Evolutionary conservation across 53 echinoderm and acorn worm species (phyloP), one percentile per base, ranked within the genome.

Genomic region (Astropecten irregularis): DNA sequence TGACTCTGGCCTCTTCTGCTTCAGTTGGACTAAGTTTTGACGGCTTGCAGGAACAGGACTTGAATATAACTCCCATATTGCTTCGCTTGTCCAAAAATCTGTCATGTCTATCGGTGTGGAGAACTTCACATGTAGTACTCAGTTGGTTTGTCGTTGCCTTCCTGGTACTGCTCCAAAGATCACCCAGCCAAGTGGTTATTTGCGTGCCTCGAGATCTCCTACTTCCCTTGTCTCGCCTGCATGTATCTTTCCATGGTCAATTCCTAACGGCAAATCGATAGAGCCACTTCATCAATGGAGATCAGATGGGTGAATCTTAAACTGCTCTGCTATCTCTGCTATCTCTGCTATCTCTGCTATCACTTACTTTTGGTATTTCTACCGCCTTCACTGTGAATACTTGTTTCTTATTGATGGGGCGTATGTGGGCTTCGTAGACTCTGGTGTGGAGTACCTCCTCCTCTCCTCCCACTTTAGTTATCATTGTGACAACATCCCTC

Each of bases 121-220:
- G 0, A 86, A 35, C 44, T 82, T 82, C 3, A 90, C 50, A 55
- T 82, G 86, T 3, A 86, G 66, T 3, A 86, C 90, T 50, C 34
- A 54, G 61, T 40, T 63, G 1, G 53, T 83, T 13, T 22, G 13
- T 3, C 33, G 29, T 21, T 1, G 65, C 37, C 81, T 22, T 25
- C 32, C 66, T 21, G 37, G 18, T 8, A 28, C 20, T 49, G 81
- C 40, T 56, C 90, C 90, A 68, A 89, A 89, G 3, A 89, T 70
- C 76, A 89, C 62, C 81, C 82, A 87, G 23, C 87, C 87, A 4
- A 87, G 82, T 14, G 69, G 87, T 55, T 60, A 68, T 42, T 82
- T 42, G 30, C 87, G 67, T 10, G 81, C 88, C 40, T 74, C 66
- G 26, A 89, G 37, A 40, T 85, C 64, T 19, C 55, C 52, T 21